phyloP scores from a whole-genome alignment of 2,797 vertebrate species.

The Vespertilio murinus region DNA sequence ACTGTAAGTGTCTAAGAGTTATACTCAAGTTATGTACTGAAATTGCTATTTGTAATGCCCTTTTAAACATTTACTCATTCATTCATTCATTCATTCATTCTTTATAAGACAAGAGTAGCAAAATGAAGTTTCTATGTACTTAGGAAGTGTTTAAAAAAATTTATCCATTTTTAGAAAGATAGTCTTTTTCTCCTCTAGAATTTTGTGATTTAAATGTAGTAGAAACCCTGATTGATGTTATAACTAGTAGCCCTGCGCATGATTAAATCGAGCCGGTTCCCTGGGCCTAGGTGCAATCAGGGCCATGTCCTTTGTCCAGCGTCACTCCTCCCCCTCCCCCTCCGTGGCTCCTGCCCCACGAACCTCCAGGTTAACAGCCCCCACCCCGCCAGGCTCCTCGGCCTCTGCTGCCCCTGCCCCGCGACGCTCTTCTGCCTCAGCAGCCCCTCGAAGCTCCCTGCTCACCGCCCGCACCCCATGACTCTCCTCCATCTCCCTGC shows the following conservation, averaged over 20 bases:
- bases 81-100: not conserved
- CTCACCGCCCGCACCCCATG: no score
- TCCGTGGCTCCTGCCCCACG: no score
- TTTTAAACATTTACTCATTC: not conserved
- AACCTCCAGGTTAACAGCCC: no score
- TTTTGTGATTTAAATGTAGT: constrained; percentile 51
- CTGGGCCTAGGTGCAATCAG: no score
- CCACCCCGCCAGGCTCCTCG: no score
- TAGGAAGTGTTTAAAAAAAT: constrained; percentile 38
- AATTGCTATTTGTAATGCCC: constrained; percentile 3
- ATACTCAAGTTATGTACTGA: not conserved
- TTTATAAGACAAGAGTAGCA: not conserved
- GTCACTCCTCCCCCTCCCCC: no score
- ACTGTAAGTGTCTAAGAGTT: not conserved
- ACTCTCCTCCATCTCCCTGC: no score
- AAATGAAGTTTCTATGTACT: constrained; percentile 19
- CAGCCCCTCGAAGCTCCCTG: no score
- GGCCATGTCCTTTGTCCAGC: no score
- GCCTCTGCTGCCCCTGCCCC: no score
- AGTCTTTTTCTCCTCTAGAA: not conserved
- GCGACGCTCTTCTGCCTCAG: no score
- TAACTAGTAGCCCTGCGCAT: not conserved
- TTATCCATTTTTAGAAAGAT: not conserved
- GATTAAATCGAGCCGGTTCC: no score
- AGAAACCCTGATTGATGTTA: not conserved